Base-by-base conservation (phyloP, 2,113 vertebrate species). In the Tachuris rubrigastra region DNA sequence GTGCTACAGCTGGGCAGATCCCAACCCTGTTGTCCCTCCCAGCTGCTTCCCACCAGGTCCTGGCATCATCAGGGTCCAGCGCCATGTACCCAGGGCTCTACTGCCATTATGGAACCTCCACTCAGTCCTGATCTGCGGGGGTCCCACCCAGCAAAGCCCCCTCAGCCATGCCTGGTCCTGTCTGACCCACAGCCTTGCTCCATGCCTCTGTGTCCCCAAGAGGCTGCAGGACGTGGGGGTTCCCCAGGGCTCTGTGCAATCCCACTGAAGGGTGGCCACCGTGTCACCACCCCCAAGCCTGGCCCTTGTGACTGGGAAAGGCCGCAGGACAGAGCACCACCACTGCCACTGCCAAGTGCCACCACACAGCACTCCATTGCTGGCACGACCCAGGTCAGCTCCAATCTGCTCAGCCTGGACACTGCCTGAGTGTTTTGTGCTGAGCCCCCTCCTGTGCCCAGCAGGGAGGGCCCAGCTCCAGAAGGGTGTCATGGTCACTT, bases 301-400 rank as follows among this genome's bases (percentile, higher is more conserved):
- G 41, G 33, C 20, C 25, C 37, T 23, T 6, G 13, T 17, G 14
- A 37, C 49, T 0, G 0, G 7, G 28, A 53, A 68, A 73, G 62
- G 33, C 62, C 23, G 19, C 12, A 60, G 69, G 75, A 59, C 30
- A 20, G 31, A 77, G 44, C 53, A 68, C 41, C 9, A 1, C 19
- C 56, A 5, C 35, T 2, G 3, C 67, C 56, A 6, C 50, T 6
- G 2, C 53, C 44, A 31, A 16, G 41, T 2, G 3, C 33, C 4
- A 5, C 52, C 18, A 10, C 7, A 3, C 0, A 4, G 37, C n/a
- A n/a, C 22, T 65, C n/a, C 3, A 2, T 1, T 1, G 2, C 55
- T 31, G 77, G n/a, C 14, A 6, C 49, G 31, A 66, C 39, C 30
- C 5, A 0, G 42, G 17, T 9, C 21, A 16, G 59, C 49, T 46